Evolutionary conservation across 2,113 vertebrate genomes (phyloP).

Genomic region (Cinclus cinclus): DNA sequence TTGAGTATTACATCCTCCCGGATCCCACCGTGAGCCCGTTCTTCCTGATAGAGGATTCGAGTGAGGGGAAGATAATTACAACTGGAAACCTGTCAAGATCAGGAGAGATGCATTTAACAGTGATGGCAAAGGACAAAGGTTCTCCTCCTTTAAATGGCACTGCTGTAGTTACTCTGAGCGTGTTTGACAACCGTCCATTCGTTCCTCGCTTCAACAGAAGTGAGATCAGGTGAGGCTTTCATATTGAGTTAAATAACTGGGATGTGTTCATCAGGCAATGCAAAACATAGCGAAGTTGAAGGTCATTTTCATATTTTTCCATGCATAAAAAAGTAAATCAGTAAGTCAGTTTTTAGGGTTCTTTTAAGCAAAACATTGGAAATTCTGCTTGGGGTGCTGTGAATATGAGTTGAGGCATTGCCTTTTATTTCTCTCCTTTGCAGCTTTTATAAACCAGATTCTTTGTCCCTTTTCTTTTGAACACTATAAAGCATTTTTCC

Average conservation of each 20-base stretch:
- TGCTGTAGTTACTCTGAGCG: not conserved
- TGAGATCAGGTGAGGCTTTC: conserved; percentile 58
- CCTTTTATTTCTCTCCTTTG: not conserved
- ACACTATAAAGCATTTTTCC: not conserved
- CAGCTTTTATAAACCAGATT: not conserved
- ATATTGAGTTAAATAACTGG: not conserved
- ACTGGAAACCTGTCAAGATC: conserved; percentile 31
- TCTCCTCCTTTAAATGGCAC: conserved; percentile 51
- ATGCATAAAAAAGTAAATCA: not conserved
- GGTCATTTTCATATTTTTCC: not conserved
- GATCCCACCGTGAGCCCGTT: not conserved
- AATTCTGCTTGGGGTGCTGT: not conserved
- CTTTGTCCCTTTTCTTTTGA: not conserved
- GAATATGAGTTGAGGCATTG: not conserved
- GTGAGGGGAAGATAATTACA: conserved; percentile 56
- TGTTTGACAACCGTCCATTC: conserved; percentile 21
- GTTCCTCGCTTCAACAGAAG: conserved; percentile 30
- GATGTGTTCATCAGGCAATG: not conserved
- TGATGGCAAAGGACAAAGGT: conserved; percentile 63
- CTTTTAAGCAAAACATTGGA: not conserved
- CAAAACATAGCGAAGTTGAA: not conserved
- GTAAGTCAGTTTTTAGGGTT: not conserved
- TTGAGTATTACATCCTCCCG: conserved; percentile 52
- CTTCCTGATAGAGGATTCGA: conserved; percentile 57
- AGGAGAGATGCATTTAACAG: conserved; percentile 33